These are phyloP conservation scores for Cantharis rustica DNA, from an alignment of 2,888 invertebrate genomes.

Conservation along the genomic window DNA sequence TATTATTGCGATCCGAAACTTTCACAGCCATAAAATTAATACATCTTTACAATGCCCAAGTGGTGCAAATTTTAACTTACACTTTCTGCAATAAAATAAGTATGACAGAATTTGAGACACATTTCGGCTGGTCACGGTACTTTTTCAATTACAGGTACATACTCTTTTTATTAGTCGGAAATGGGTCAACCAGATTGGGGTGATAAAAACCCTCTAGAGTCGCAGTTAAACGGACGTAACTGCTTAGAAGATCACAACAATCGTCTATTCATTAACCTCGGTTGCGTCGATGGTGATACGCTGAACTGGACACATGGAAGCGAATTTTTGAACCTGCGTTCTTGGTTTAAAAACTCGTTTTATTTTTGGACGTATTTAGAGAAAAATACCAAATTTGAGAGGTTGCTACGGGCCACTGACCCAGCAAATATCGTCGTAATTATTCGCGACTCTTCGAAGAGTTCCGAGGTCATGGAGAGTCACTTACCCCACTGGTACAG, in stretches of 20 bases:
- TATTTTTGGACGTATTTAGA: not conserved
- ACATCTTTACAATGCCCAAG: constrained; percentile 7
- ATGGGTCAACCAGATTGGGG: not conserved
- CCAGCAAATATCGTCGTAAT: constrained; percentile 45
- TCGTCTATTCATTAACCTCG: not conserved
- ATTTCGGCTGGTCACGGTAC: not conserved
- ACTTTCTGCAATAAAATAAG: not conserved
- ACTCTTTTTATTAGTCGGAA: not conserved
- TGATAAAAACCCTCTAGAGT: not conserved
- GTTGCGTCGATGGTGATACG: not conserved
- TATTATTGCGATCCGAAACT: constrained; percentile 8
- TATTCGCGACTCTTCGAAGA: constrained; percentile 45
- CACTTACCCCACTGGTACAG: constrained; percentile 66
- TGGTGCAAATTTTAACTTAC: not conserved
- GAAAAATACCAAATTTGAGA: constrained; percentile 37
- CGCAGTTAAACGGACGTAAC: not conserved
- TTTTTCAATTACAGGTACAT: not conserved
- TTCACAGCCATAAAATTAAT: constrained; percentile 21
- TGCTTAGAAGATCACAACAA: not conserved
- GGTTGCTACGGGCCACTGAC: constrained; percentile 56
- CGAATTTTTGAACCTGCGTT: not conserved
- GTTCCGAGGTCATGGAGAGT: constrained; percentile 65
- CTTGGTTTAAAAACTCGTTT: not conserved
- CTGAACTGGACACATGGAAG: not conserved
- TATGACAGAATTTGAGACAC: not conserved